These are phyloP conservation scores for Saturnia pavonia DNA, from an alignment of 2,888 invertebrate genomes.

Conservation along the genomic window DNA sequence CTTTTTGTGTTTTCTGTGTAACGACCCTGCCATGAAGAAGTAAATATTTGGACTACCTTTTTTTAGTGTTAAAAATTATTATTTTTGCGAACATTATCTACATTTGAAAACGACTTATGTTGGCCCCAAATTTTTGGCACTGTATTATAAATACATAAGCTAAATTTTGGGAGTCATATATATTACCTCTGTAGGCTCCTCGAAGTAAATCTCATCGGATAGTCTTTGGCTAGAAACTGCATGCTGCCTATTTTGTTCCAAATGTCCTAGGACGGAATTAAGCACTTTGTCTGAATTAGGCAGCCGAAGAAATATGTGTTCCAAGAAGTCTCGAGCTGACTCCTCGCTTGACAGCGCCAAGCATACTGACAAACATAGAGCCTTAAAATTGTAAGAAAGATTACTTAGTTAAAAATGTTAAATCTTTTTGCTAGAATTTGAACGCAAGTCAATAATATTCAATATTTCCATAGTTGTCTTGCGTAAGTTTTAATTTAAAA, in stretches of 20 bases:
- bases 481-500: too few relatives aligned
- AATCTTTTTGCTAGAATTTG: too few relatives aligned
- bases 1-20: too few relatives aligned
- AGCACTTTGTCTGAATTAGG: slow-evolving; percentile 66
- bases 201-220: slow-evolving; percentile 49
- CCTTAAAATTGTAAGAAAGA: slow-evolving; percentile 36
- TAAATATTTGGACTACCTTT: too few relatives aligned
- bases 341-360: slow-evolving; percentile 53
- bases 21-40: too few relatives aligned
- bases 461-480: too few relatives aligned
- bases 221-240: slow-evolving; percentile 38
- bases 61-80: too few relatives aligned
- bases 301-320: slow-evolving; percentile 58
- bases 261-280: slow-evolving; percentile 61
- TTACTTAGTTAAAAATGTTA: neutral
- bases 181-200: slow-evolving; percentile 52
- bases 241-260: slow-evolving; percentile 55
- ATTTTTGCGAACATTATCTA: too few relatives aligned
- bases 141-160: too few relatives aligned
- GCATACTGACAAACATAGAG: slow-evolving; percentile 48
- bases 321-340: slow-evolving; percentile 55
- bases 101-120: too few relatives aligned
- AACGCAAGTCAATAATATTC: too few relatives aligned
- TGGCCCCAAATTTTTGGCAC: too few relatives aligned
- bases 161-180: neutral